Evolutionary conservation across 2,113 vertebrate genomes (phyloP).

Genomic region (Festucalex cinctus): DNA sequence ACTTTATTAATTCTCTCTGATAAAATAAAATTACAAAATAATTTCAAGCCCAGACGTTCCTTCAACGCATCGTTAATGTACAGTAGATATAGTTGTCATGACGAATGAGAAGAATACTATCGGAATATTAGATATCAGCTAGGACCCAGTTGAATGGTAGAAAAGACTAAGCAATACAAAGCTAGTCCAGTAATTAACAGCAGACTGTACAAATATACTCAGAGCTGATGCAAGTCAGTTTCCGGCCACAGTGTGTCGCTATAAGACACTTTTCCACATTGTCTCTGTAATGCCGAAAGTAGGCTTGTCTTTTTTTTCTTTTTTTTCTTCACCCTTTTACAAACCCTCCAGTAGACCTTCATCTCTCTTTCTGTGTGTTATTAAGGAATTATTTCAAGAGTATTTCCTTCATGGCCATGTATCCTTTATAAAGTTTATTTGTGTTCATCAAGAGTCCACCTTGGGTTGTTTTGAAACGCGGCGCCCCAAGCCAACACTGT

Average conservation of each 20-base stretch:
- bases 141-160: conserved; percentile 75
- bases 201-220: conserved; percentile 74
- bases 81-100: conserved; percentile 71
- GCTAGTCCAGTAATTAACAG: conserved; percentile 75
- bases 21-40: conserved; percentile 86
- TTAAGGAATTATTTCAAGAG: conserved; percentile 45
- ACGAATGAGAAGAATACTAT: conserved; percentile 78
- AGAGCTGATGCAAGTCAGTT: conserved; percentile 74
- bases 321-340: conserved; percentile 34
- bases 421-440: conserved; percentile 67
- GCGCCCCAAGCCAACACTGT: conserved; percentile 7
- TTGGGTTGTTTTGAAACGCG: conserved; percentile 38
- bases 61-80: conserved; percentile 67
- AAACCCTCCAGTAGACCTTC: conserved; percentile 37
- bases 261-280: conserved; percentile 69
- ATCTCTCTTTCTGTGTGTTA: conserved; percentile 51
- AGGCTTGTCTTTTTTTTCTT: conserved; percentile 65
- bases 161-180: conserved; percentile 80
- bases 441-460: conserved; percentile 54
- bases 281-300: conserved; percentile 55
- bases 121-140: conserved; percentile 76
- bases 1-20: conserved; percentile 83
- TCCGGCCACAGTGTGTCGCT: conserved; percentile 77
- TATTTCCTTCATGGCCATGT: conserved; percentile 66
- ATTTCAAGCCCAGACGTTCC: conserved; percentile 78